Base-by-base conservation (phyloP, 2,113 vertebrate genomes). In the Scolopax mira region DNA sequence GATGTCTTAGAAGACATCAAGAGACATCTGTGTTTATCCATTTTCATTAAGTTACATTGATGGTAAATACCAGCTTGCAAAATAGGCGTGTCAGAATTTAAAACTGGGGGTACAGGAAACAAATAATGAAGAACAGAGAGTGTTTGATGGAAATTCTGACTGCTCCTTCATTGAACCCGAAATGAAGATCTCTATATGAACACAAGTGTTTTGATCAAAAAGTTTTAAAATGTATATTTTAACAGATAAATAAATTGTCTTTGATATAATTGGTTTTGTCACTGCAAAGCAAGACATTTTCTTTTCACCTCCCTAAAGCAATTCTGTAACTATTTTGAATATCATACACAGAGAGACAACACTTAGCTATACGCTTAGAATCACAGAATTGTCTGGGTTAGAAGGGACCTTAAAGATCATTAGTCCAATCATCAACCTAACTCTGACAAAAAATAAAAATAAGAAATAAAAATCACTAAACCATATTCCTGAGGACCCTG, bases 291-390 rank as follows among this genome's bases (percentile, higher is more conserved):
- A 33, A 37, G 18, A 60, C 9, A 55, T 54, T 51, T 90, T 87
- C 54, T 39, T 64, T 73, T 74, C 55, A 70, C 24, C 7, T 49
- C 39, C 79, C 39, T 55, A 42, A 62, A 49, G 13, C 31, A 58
- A 35, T 14, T 19, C 52, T 44, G 3, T 10, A 48, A 46, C 30
- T 28, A n/a, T 66, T 66, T 1, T 33, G n/a, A 54, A 54, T 48
- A 13, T 55, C 13, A 18, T 1, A 33, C 22, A 41, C 17, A 69
- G 21, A 44, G 18, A 74, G 35, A 55, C 49, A 74, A 4, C 35
- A 51, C 46, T 30, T 44, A 8, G 0, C 1, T 23, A 27, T 5
- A 23, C 5, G 12, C 41, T 42, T 42, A 42, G 41, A 42, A 42
- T 42, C 41, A 42, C 15, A 42, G 41, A 42, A 42, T 42, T 6